phyloP scores from a whole-genome alignment of 2,113 vertebrate species.

The Delphinapterus leucas region DNA sequence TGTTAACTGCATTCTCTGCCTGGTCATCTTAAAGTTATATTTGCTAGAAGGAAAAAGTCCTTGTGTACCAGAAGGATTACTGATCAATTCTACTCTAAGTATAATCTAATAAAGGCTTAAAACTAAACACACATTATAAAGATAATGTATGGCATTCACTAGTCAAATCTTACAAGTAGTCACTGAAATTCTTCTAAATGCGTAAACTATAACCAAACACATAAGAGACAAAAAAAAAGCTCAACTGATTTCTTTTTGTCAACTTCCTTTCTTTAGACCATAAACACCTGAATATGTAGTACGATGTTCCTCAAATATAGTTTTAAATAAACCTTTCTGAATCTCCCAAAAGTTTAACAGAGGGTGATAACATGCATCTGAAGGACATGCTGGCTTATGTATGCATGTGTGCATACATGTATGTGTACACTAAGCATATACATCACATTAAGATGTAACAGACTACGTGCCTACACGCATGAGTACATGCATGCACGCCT shows the following conservation, averaged over 20 bases:
- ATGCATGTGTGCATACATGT: no score
- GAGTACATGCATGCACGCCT: accelerated
- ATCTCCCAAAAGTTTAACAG: not conserved
- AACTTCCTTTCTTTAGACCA: not conserved
- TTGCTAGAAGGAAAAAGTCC: no score
- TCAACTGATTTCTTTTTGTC: not conserved
- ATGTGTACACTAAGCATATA: not conserved
- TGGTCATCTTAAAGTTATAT: no score
- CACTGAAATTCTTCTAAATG: not conserved
- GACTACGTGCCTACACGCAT: not conserved
- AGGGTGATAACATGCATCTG: not conserved
- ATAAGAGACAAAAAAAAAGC: not conserved
- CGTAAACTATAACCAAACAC: not conserved
- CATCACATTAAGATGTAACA: not conserved
- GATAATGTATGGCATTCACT: not conserved
- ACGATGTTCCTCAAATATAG: not conserved
- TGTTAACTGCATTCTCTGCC: no score
- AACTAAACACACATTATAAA: no score
- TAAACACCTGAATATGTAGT: not conserved
- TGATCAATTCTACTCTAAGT: no score
- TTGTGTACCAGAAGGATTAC: no score
- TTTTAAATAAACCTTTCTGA: not conserved
- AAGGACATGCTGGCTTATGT: not conserved
- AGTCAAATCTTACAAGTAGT: not conserved
- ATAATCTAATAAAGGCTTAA: no score